These are phyloP conservation scores for Ardeotis arabs DNA, from an alignment of 2,113 vertebrate genomes.

Conservation along the genomic window DNA sequence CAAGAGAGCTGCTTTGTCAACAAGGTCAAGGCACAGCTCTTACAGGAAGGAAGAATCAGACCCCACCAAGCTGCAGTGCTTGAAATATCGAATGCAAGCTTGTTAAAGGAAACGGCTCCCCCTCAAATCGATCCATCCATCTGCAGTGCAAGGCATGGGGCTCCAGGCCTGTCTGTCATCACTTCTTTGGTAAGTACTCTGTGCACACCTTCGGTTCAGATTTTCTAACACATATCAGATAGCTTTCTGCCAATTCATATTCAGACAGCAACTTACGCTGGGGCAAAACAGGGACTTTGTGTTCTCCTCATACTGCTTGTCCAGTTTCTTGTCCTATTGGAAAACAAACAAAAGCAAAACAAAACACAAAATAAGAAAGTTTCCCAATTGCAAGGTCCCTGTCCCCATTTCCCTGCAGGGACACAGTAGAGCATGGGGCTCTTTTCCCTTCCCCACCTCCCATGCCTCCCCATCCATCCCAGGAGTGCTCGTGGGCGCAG, in stretches of 20 bases:
- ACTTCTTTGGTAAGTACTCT: not conserved
- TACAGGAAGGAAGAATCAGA: not conserved
- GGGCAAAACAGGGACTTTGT: constrained; percentile 84
- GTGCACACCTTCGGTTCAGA: not conserved
- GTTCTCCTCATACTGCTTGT: constrained; percentile 92
- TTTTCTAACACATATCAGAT: not conserved
- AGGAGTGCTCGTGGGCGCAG: not conserved
- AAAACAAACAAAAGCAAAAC: not conserved
- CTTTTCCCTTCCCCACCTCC: not conserved
- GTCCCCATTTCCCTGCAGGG: not conserved
- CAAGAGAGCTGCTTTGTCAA: not conserved
- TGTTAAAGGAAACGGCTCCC: not conserved
- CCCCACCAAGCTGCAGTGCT: not conserved
- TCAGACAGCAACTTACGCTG: constrained; percentile 84
- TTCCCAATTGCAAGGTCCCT: not conserved
- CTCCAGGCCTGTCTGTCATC: not conserved
- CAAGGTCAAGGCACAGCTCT: not conserved
- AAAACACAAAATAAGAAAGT: not conserved
- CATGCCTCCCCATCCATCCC: not conserved
- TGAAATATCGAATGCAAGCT: not conserved
- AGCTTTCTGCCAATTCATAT: not conserved
- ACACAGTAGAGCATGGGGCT: not conserved
- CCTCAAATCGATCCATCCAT: not conserved
- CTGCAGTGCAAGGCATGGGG: fast-evolving
- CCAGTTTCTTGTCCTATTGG: constrained; percentile 92